A percentile compares a stretch with the other conserved stretches of the same genome.
Evolutionary conservation across 2,113 vertebrate genomes (phyloP).

Genomic region (Percopsis transmontana): DNA sequence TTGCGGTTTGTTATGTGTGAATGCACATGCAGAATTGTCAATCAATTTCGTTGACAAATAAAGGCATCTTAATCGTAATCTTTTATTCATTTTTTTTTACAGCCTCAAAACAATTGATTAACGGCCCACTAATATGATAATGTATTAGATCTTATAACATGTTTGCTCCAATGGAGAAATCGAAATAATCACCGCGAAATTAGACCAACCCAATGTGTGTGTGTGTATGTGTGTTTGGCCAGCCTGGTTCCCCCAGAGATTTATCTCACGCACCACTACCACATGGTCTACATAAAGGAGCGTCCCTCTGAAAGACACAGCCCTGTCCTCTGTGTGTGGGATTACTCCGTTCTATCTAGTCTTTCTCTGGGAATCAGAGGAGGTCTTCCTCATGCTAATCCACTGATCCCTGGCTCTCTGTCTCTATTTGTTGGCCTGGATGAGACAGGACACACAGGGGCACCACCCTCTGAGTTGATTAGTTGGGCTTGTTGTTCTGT

Average conservation of each 20-base stretch:
- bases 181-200: too few relatives aligned
- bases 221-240: background rate
- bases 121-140: too few relatives aligned
- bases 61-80: too few relatives aligned
- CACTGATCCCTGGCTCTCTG: slow-evolving; percentile 51
- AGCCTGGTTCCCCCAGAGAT: background rate
- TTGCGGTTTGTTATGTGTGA: too few relatives aligned
- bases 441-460: slow-evolving; percentile 43
- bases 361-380: slow-evolving; percentile 51
- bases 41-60: too few relatives aligned
- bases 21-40: too few relatives aligned
- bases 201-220: background rate
- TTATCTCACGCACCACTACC: background rate
- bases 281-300: background rate
- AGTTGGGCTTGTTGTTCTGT: slow-evolving; percentile 49
- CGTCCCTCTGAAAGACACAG: slow-evolving; percentile 8
- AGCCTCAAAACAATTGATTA: too few relatives aligned
- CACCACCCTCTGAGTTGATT: slow-evolving; percentile 56
- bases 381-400: slow-evolving; percentile 66
- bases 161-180: too few relatives aligned
- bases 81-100: too few relatives aligned
- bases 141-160: too few relatives aligned
- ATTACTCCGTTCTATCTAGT: slow-evolving; percentile 57
- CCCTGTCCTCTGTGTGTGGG: slow-evolving; percentile 33
- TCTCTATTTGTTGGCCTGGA: slow-evolving; percentile 46